Base-by-base conservation (phyloP, 2,113 vertebrate genomes). In the Spea multiplicata region DNA sequence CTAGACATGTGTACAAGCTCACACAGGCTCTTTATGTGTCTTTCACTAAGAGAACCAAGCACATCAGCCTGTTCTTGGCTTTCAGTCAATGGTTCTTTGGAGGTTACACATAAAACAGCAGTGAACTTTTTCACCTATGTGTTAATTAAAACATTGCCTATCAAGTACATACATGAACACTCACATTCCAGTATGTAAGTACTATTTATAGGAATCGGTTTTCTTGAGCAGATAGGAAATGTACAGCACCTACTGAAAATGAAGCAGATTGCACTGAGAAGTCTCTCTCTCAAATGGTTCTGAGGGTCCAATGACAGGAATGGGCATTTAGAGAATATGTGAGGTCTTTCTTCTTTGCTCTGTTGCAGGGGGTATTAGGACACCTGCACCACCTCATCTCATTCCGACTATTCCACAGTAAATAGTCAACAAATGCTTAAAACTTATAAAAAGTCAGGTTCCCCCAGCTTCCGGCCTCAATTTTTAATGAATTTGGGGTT, bases 101-200 rank as follows among this genome's bases (percentile, higher is more conserved):
- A 70, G 7, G 64, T 59, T 73, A 14, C 52, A 53, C 71, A 68
- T 52, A 47, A 80, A 52, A 66, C 50, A 16, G 46, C 61, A 66
- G 64, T 80, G 78, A 80, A 80, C 78, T 61, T 80, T 80, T 80
- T 80, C 71, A 80, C 78, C 78, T 48, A 52, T 74, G 12, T 74
- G 71, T 80, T 80, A 74, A 74, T 80, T 68, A 80, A 80, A 80
- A 73, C 78, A n/a, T 74, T 80, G 71, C 64, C 44, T 74, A 45
- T 80, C 71, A 3, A 68, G 78, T 66, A 80, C 71, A 61, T 73
- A 80, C 78, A 68, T 44, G 78, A 61, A 74, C 64, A 59, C 57
- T 44, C 50, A 47, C 78, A 80, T 73, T 74, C 44, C 55, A 66
- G 71, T 57, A 66, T 59, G 64, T 52, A 49, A 49, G 62, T 48